These are phyloP conservation scores for Xanthia togata DNA, from an alignment of 2,888 invertebrate genomes.

Conservation along the genomic window DNA sequence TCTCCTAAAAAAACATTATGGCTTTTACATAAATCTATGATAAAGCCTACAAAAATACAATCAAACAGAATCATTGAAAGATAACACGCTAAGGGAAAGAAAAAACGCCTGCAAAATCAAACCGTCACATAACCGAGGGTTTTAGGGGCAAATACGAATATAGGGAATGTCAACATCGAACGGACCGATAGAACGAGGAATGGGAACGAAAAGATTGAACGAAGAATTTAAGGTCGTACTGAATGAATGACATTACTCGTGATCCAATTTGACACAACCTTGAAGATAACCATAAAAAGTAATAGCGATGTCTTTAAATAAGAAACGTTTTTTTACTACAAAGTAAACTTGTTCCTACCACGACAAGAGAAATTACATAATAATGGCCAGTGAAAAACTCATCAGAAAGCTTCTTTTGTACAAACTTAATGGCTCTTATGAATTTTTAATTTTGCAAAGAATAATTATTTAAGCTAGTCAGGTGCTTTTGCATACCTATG, in stretches of 20 bases:
- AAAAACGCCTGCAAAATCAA: constrained; percentile 46
- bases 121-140: constrained; percentile 23
- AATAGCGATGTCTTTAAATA: not conserved
- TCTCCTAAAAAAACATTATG: not conserved
- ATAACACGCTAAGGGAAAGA: constrained; percentile 16
- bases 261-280: constrained; percentile 31
- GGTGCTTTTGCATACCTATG: not conserved
- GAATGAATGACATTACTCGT: constrained; percentile 25
- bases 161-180: constrained; percentile 38
- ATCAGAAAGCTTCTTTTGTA: constrained; percentile 7
- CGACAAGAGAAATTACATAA: constrained; percentile 22
- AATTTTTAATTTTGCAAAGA: constrained; percentile 19
- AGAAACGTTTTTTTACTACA: constrained; percentile 14
- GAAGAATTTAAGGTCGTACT: constrained; percentile 26
- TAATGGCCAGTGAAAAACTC: constrained; percentile 30
- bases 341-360: constrained; percentile 21
- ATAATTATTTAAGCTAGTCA: not conserved
- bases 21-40: not conserved
- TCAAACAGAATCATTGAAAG: constrained; percentile 21
- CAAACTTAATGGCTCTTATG: constrained; percentile 24
- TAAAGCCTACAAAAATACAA: constrained; percentile 14
- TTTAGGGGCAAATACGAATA: constrained; percentile 42
- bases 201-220: constrained; percentile 33
- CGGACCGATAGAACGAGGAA: constrained; percentile 30
- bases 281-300: constrained; percentile 23